Evolutionary conservation across 2,888 invertebrate species (phyloP).

Genomic region (Chelonus formosanus): DNA sequence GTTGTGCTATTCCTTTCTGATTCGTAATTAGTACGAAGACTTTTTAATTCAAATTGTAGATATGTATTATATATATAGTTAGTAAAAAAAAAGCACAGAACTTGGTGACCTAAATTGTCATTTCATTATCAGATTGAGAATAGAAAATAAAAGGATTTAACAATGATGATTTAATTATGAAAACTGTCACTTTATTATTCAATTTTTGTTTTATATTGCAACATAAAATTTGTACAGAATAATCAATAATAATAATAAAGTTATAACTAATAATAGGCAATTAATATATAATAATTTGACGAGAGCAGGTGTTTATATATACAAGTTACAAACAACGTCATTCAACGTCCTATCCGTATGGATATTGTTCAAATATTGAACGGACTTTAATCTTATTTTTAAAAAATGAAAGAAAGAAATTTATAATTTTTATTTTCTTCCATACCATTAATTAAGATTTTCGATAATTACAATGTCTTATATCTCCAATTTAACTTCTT

Average conservation of each 20-base stretch:
- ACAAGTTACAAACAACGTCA: conserved; percentile 47
- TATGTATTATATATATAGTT: no score
- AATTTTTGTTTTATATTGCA: conserved; percentile 60
- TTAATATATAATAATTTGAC: conserved; percentile 49
- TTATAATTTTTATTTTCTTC: conserved; percentile 17
- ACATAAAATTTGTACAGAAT: conserved; percentile 65
- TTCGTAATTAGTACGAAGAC: conserved; percentile 37
- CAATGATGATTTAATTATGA: conserved; percentile 37
- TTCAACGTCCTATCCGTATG: conserved; percentile 37
- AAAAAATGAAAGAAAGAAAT: conserved; percentile 7
- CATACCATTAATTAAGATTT: conserved; percentile 12
- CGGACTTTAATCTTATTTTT: conserved; percentile 43
- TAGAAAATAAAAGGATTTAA: background rate
- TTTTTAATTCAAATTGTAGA: conserved; percentile 21
- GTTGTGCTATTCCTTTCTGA: conserved; percentile 31
- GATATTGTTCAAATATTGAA: conserved; percentile 55
- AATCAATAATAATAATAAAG: conserved; percentile 55
- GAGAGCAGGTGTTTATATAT: conserved; percentile 40
- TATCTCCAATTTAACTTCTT: conserved; percentile 13
- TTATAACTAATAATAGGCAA: conserved; percentile 54
- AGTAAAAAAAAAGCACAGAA: no score
- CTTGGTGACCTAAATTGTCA: no score
- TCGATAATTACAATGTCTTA: background rate
- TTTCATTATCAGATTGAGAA: background rate
- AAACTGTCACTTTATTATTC: conserved; percentile 56